Base-by-base conservation (phyloP, 2,888 invertebrate species). In the Andrena bucephala region DNA sequence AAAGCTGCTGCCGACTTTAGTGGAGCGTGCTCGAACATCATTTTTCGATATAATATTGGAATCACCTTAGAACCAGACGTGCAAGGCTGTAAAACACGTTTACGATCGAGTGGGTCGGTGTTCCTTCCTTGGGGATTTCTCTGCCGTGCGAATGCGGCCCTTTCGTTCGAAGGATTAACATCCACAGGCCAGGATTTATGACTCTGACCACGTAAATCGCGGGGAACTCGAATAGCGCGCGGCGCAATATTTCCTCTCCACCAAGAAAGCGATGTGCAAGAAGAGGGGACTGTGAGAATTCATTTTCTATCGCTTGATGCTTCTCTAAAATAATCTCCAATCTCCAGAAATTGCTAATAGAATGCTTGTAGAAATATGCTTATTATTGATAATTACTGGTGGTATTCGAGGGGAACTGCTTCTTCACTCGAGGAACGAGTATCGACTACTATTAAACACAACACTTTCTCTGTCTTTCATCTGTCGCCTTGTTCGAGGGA, bases 41-140 rank as follows among this genome's bases (percentile, higher is more conserved):
- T 57, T 8, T 48, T 27, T 20, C 33, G 36, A 60, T 66, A 52
- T 31, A 42, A 42, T 70, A 65, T 70, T 31, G 24, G 36, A 36
- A 50, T 42, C 10, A 48, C 20, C 60, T 31, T 54, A 31, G 67
- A 78, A 50, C 36, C 48, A 20, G 52, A 33, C 42, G 65, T 20
- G 31, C 42, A 42, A 67, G 57, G 16, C 20, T 52, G 48, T 85
- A 85, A 84, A 86, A 77, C 60, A 66, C 65, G 65, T 84, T 86
- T 86, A 86, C 87, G 81, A 74, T 72, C 69, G 24, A n/a, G 48
- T 50, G 36, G 52, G 74, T 62, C 6, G 57, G 10, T 50, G 66
- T 80, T 86, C 70, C 59, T 29, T 52, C 63, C n/a, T 8, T 8
- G 27, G 27, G 20, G 77, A 62, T 33, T 42, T 59, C 59, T 16